A percentile compares a stretch with the other conserved stretches of the same genome.
Evolutionary conservation across 37 sponge, comb jelly and placozoan genomes (phyloP).

Genomic region (Dysidea cf. avara): DNA sequence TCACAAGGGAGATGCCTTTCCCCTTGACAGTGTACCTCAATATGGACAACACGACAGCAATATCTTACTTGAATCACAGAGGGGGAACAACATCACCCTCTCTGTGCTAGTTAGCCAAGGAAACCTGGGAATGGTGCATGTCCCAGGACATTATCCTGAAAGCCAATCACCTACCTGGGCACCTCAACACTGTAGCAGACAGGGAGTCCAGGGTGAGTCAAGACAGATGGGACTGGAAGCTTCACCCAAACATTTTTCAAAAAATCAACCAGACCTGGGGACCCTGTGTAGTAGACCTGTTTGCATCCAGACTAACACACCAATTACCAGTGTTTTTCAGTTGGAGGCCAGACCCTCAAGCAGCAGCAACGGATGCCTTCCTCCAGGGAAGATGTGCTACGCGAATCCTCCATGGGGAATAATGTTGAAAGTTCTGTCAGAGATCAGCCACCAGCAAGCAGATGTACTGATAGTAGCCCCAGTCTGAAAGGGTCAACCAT

Average conservation of each 20-base stretch:
- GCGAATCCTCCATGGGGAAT: slow-evolving; percentile 3
- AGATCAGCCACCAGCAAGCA: neutral
- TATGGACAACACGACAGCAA: slow-evolving; percentile 13
- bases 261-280: neutral
- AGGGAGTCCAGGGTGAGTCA: neutral
- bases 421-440: neutral
- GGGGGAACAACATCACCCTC: slow-evolving; percentile 5
- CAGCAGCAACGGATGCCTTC: slow-evolving; percentile 28
- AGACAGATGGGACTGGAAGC: slow-evolving; percentile 25
- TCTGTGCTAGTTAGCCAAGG: neutral
- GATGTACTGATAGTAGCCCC: slow-evolving; percentile 3
- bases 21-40: neutral
- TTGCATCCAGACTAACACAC: slow-evolving; percentile 18
- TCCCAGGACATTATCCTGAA: neutral
- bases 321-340: slow-evolving; percentile 12
- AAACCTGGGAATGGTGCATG: slow-evolving; percentile 9
- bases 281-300: slow-evolving; percentile 1
- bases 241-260: neutral
- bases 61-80: slow-evolving; percentile 4
- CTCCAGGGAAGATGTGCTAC: neutral
- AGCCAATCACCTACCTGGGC: slow-evolving; percentile 16
- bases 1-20: neutral
- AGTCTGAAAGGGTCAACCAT: slow-evolving; percentile 10
- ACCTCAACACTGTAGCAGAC: slow-evolving; percentile 16
- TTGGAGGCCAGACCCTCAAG: slow-evolving; percentile 22